These are phyloP conservation scores for Apodemia duryi DNA, from an alignment of 2,888 invertebrate species.

Conservation along the genomic window DNA sequence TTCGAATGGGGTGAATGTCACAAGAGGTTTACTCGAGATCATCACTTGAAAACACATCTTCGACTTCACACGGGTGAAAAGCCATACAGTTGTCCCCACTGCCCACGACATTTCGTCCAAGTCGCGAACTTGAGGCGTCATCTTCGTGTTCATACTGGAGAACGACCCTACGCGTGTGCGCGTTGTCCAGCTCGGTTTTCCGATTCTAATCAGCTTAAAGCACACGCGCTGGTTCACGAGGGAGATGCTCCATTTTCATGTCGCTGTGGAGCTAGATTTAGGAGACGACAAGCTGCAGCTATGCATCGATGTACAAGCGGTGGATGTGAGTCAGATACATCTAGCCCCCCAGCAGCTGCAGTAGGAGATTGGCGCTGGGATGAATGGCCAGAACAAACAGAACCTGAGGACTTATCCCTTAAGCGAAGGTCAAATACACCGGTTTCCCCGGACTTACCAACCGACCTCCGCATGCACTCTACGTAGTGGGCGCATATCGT, in stretches of 20 bases:
- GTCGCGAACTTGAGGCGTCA: constrained; percentile 95
- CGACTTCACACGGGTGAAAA: constrained; percentile 95
- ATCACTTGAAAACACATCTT: constrained; percentile 96
- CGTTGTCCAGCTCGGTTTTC: constrained; percentile 92
- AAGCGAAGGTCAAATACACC: constrained; percentile 72
- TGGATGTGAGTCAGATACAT: constrained; percentile 59
- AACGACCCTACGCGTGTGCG: constrained; percentile 92
- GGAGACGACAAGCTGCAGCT: constrained; percentile 92
- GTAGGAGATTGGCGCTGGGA: constrained; percentile 71
- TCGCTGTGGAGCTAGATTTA: constrained; percentile 88
- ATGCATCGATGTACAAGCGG: constrained; percentile 86
- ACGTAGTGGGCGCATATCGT: constrained; percentile 58
- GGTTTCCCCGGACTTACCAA: constrained; percentile 72
- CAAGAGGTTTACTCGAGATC: constrained; percentile 95
- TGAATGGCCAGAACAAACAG: constrained; percentile 89
- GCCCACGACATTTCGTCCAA: constrained; percentile 95
- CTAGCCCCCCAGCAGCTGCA: constrained; percentile 67
- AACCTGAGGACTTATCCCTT: constrained; percentile 94
- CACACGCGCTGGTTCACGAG: constrained; percentile 92
- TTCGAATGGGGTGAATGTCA: too few relatives aligned
- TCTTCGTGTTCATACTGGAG: constrained; percentile 94
- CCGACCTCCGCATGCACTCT: constrained; percentile 72
- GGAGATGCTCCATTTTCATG: constrained; percentile 94
- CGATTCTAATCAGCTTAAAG: constrained; percentile 94
- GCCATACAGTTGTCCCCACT: constrained; percentile 94